phyloP scores from a whole-genome alignment of 2,888 invertebrate genomes.

The Anagyrus pseudococci region DNA sequence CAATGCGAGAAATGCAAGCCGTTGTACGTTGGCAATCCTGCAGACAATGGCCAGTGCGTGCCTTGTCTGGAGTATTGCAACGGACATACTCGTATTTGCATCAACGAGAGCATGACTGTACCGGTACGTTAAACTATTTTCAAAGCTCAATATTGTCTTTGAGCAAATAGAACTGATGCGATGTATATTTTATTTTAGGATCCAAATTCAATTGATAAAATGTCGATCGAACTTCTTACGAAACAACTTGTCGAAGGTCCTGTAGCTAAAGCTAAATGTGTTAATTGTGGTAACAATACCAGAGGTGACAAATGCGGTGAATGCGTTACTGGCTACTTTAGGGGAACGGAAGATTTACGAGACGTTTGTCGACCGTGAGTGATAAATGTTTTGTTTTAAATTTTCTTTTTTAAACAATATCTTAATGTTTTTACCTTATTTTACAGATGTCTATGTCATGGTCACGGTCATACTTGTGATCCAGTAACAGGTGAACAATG shows the following conservation, averaged over 20 bases:
- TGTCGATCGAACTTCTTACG: conserved; percentile 65
- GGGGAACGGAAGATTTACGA: conserved; percentile 78
- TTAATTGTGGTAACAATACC: conserved; percentile 83
- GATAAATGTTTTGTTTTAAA: neutral
- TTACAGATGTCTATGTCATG: conserved; percentile 86
- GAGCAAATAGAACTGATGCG: neutral
- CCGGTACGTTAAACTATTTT: conserved; percentile 46
- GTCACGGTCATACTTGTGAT: conserved; percentile 91
- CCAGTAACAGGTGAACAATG: conserved; percentile 91
- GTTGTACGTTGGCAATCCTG: conserved; percentile 90
- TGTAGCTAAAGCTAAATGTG: conserved; percentile 77
- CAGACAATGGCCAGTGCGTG: conserved; percentile 82
- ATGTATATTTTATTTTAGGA: conserved; percentile 44
- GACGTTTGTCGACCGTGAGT: conserved; percentile 78
- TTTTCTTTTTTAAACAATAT: neutral
- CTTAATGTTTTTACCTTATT: conserved; percentile 11
- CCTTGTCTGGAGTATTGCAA: conserved; percentile 90
- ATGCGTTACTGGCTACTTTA: conserved; percentile 78
- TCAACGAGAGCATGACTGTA: conserved; percentile 66
- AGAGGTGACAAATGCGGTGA: conserved; percentile 83
- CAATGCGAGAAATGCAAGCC: conserved; percentile 92
- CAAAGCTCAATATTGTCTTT: neutral
- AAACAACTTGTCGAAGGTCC: conserved; percentile 74
- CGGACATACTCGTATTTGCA: conserved; percentile 84
- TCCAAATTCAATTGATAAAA: conserved; percentile 57